These are phyloP conservation scores for Drosophila prostipennis DNA, from an alignment of 2,888 invertebrate species.

Conservation along the genomic window DNA sequence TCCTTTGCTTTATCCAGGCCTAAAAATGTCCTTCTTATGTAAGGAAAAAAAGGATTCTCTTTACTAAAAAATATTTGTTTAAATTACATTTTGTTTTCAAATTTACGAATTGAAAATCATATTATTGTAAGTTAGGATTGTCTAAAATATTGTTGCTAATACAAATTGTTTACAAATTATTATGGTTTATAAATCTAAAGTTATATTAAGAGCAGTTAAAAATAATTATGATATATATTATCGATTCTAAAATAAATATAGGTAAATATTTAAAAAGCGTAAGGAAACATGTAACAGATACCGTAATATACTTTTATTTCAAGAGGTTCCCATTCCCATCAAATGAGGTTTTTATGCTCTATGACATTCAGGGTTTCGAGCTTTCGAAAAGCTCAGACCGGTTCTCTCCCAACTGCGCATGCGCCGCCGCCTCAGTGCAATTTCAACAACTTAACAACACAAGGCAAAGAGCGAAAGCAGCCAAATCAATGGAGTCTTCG, in stretches of 20 bases:
- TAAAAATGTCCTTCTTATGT: neutral
- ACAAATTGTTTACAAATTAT: too few relatives aligned
- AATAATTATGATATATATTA: too few relatives aligned
- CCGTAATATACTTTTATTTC: neutral
- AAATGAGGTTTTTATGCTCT: neutral
- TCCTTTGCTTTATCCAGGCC: neutral
- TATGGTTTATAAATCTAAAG: too few relatives aligned
- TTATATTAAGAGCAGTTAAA: too few relatives aligned
- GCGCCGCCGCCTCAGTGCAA: slow-evolving; percentile 47
- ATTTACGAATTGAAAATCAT: too few relatives aligned
- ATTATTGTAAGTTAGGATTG: too few relatives aligned
- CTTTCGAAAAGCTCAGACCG: slow-evolving; percentile 48
- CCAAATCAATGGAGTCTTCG: slow-evolving; percentile 14
- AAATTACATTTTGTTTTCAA: too few relatives aligned
- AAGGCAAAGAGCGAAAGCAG: slow-evolving; percentile 5
- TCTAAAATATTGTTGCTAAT: too few relatives aligned
- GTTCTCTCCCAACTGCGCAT: slow-evolving; percentile 65
- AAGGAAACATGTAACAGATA: too few relatives aligned
- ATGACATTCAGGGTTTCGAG: neutral
- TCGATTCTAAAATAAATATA: neutral
- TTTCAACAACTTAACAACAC: too few relatives aligned
- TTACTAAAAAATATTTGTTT: neutral
- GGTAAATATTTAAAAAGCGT: neutral
- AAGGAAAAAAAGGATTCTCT: neutral
- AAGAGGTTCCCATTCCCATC: neutral